Conservation (phyloP, 2,797 vertebrate species). For the Allobates femoralis region DNA sequence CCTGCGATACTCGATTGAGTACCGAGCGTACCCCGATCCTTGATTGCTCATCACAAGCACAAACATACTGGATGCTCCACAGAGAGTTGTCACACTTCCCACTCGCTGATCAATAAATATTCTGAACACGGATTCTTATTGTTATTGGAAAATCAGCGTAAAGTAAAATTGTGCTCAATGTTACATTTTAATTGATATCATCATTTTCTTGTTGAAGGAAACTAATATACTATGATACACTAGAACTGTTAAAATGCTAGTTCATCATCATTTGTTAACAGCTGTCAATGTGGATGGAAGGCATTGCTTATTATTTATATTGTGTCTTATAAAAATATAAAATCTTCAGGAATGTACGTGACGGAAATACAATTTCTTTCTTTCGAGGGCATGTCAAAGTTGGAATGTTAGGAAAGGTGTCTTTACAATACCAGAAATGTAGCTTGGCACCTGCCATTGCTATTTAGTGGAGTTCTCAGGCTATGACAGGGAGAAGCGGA, state of each 20-base stretch:
- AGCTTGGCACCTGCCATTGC: constrained; percentile 12
- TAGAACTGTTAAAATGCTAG: neutral
- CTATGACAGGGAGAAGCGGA: neutral
- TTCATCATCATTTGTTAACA: neutral
- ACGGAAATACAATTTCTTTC: neutral
- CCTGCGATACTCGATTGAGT: too few species aligned
- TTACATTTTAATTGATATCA: neutral
- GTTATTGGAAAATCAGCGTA: neutral
- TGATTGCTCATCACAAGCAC: too few species aligned
- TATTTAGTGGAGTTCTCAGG: neutral
- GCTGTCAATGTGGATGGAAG: too few species aligned
- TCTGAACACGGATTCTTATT: neutral
- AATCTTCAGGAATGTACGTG: neutral
- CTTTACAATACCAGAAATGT: neutral
- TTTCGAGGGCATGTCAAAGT: constrained; percentile 24
- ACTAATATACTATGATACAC: neutral
- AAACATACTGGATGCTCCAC: neutral
- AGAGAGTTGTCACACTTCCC: neutral
- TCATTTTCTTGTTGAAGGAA: neutral
- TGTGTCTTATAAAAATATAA: neutral
- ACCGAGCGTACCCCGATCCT: too few species aligned
- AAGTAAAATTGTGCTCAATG: neutral
- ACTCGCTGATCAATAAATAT: neutral
- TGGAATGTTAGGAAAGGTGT: neutral
- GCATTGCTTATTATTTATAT: neutral